A percentile compares a stretch with the other conserved stretches of the same genome.
phyloP scores from a whole-genome alignment of 2,797 vertebrate genomes.

The Scleropages formosus region DNA sequence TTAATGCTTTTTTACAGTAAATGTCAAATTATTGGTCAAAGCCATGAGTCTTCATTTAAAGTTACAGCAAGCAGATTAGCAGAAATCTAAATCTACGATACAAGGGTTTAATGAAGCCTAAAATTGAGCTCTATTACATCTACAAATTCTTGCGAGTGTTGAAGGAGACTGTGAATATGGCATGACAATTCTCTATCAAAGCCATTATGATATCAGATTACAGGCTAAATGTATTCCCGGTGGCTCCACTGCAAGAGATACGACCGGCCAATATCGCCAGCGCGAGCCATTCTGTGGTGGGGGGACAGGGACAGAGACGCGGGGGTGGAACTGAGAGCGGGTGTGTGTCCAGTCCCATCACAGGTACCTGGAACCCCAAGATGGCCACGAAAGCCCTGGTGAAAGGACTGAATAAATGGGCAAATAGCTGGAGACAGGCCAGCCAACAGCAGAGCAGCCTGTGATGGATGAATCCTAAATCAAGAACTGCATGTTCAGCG shows the following conservation, averaged over 20 bases:
- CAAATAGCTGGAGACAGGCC: constrained; percentile 30
- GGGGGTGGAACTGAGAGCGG: constrained; percentile 1
- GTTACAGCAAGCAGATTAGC: no score
- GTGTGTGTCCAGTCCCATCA: constrained; percentile 26
- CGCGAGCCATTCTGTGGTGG: background rate
- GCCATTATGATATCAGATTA: background rate
- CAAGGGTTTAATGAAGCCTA: background rate
- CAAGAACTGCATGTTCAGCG: constrained; percentile 17
- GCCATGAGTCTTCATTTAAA: no score
- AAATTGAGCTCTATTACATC: background rate
- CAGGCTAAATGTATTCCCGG: background rate
- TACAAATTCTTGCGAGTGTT: background rate
- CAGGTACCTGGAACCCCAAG: constrained; percentile 21
- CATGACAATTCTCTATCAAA: background rate
- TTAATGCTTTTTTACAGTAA: no score
- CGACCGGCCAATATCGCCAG: background rate
- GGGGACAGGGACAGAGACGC: background rate
- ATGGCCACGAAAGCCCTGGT: constrained; percentile 15
- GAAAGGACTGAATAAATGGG: constrained; percentile 19
- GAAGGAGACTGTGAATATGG: background rate
- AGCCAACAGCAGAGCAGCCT: constrained; percentile 31
- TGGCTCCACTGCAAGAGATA: background rate
- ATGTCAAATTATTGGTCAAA: no score
- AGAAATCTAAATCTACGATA: no score
- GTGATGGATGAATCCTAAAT: constrained; percentile 33